A percentile compares a stretch with the other conserved stretches of the same genome.
Evolutionary conservation across 2,797 vertebrate genomes (phyloP).

Genomic region (Aselliscus stoliczkanus): DNA sequence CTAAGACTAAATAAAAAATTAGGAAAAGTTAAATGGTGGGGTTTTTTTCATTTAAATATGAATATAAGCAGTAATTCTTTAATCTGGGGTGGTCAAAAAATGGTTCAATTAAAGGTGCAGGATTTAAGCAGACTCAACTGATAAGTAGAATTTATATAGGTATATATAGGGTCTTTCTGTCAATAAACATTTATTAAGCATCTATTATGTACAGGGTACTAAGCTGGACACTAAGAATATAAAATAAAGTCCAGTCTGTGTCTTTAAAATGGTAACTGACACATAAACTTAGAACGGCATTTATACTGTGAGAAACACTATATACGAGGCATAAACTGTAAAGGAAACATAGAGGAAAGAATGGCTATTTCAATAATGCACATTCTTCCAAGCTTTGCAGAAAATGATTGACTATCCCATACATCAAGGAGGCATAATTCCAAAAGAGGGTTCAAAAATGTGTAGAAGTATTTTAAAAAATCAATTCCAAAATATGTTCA

Average conservation of each 20-base stretch:
- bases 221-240: not conserved
- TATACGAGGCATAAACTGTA: not conserved
- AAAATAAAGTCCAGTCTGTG: not conserved
- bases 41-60: not conserved
- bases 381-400: conserved; percentile 14
- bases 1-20: not conserved
- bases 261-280: not conserved
- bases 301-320: not conserved
- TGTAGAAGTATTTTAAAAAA: not conserved
- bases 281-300: not conserved
- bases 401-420: not conserved
- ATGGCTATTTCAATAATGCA: not conserved
- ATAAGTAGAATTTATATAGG: not conserved
- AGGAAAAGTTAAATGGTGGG: not conserved
- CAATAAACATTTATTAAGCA: not conserved
- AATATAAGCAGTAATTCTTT: not conserved
- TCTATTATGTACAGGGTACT: not conserved
- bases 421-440: not conserved
- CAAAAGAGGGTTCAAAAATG: not conserved
- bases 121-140: not conserved
- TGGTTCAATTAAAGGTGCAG: not conserved
- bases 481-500: not conserved
- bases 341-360: not conserved
- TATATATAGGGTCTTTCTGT: not conserved
- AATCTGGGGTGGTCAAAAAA: not conserved